Conservation (phyloP, 2,797 vertebrate genomes). For the Rhinophrynus dorsalis region DNA sequence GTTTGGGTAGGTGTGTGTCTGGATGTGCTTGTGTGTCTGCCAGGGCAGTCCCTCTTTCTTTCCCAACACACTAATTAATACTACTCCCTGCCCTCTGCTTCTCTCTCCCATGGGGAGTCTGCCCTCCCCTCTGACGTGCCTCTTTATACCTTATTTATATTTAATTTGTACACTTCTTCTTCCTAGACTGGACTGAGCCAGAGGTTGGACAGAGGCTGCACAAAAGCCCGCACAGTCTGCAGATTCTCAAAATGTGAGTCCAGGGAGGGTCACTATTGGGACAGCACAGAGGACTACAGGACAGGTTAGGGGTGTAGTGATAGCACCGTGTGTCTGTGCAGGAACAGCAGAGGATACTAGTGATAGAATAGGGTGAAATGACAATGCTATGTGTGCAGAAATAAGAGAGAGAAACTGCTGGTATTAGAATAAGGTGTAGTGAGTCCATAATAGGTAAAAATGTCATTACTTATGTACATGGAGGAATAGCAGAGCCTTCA, state of each 20-base stretch:
- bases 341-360: no score
- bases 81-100: not conserved
- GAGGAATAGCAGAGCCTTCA: no score
- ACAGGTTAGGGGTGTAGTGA: no score
- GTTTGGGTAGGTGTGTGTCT: no score
- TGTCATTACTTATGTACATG: no score
- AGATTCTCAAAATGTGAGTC: constrained; percentile 13
- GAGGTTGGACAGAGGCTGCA: not conserved
- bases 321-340: no score
- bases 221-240: not conserved
- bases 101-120: not conserved
- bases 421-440: no score
- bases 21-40: no score
- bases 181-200: not conserved
- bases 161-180: not conserved
- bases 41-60: not conserved
- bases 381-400: no score
- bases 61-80: not conserved
- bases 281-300: not conserved
- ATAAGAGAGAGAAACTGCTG: no score
- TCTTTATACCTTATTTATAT: not conserved
- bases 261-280: not conserved
- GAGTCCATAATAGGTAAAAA: no score
- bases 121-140: not conserved
- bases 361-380: no score